Percentiles rank a stretch among this genome's conserved stretches.
Conservation (phyloP, 2,888 invertebrate genomes). For the Microctonus hyperodae region DNA sequence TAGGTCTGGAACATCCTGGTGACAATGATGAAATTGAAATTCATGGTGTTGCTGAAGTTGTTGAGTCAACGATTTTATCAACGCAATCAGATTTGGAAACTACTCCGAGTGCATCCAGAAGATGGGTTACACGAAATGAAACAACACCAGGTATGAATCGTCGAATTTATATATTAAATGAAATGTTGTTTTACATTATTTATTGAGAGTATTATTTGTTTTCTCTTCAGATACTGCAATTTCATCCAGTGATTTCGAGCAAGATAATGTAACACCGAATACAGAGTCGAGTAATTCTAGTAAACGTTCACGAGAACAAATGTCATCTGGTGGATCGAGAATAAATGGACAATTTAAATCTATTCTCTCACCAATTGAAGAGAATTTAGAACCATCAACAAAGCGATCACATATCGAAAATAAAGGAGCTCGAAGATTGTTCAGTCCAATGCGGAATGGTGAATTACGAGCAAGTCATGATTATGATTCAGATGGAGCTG, state of each 20-base stretch:
- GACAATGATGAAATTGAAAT: constrained; percentile 59
- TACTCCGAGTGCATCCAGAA: constrained; percentile 49
- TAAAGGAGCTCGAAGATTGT: constrained; percentile 64
- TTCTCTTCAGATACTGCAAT: not conserved
- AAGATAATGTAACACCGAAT: constrained; percentile 11
- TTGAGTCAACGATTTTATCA: constrained; percentile 45
- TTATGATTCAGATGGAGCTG: constrained; percentile 50
- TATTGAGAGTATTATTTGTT: not conserved
- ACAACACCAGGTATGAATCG: constrained; percentile 44
- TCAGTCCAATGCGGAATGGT: constrained; percentile 57
- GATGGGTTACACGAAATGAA: constrained; percentile 41
- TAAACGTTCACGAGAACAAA: constrained; percentile 51
- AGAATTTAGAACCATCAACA: constrained; percentile 49
- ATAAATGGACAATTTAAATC: constrained; percentile 49
- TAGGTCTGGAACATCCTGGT: constrained; percentile 66
- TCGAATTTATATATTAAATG: not conserved
- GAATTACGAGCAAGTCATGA: constrained; percentile 34
- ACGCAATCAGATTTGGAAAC: constrained; percentile 48
- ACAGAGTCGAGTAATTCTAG: constrained; percentile 25
- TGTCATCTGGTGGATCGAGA: constrained; percentile 41
- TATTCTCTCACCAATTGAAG: constrained; percentile 57
- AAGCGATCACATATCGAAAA: constrained; percentile 63
- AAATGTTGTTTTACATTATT: not conserved
- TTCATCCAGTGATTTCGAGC: constrained; percentile 1
- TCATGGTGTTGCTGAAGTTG: constrained; percentile 65